Evolutionary conservation across 2,113 vertebrate genomes (phyloP).

Genomic region (Galbula dea): DNA sequence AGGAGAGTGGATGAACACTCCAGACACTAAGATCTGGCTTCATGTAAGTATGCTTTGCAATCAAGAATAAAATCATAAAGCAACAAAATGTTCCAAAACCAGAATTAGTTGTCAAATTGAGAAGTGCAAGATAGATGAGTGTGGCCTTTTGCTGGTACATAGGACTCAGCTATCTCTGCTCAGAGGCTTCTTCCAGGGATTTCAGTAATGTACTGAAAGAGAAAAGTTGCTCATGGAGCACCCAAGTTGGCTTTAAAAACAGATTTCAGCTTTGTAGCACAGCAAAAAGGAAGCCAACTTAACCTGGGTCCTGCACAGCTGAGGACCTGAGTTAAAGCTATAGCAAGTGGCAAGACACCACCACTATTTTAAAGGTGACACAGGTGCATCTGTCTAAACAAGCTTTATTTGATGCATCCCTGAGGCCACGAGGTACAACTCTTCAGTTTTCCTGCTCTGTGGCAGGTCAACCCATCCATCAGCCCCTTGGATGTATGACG

Average conservation of each 20-base stretch:
- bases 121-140: not conserved
- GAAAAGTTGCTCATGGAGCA: not conserved
- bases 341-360: not conserved
- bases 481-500: not conserved
- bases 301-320: not conserved
- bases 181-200: not conserved
- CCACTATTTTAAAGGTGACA: not conserved
- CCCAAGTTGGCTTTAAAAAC: not conserved
- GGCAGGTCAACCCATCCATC: not conserved
- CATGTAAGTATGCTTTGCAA: not conserved
- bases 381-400: not conserved
- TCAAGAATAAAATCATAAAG: not conserved
- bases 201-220: not conserved
- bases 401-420: not conserved
- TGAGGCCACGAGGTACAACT: not conserved
- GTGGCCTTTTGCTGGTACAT: not conserved
- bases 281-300: not conserved
- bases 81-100: not conserved
- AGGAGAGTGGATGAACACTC: constrained; percentile 9
- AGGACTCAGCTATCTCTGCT: not conserved
- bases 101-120: not conserved
- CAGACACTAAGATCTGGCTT: not conserved
- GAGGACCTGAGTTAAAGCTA: not conserved
- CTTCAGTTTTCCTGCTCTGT: not conserved
- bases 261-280: not conserved